A percentile compares a stretch with the other conserved stretches of the same genome.
These are phyloP conservation scores for Tinamus guttatus DNA, from an alignment of 2,113 vertebrate species.

Conservation along the genomic window DNA sequence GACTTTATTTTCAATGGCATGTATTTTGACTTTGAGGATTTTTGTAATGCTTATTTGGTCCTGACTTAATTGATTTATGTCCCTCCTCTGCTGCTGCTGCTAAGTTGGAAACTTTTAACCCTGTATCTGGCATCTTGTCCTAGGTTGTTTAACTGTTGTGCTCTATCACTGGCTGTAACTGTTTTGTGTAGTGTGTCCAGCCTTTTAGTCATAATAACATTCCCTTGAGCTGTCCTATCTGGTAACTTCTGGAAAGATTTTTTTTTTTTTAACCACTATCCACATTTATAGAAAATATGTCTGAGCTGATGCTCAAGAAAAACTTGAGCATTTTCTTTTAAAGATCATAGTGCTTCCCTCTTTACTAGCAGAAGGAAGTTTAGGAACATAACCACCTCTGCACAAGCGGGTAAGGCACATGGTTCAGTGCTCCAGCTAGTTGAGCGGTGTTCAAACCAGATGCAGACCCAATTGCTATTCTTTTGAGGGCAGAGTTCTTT, in stretches of 20 bases:
- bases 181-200: conserved; percentile 12
- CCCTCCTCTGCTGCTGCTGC: conserved; percentile 32
- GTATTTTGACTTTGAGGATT: conserved; percentile 20
- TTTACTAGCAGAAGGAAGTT: neutral
- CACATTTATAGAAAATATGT: neutral
- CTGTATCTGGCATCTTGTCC: conserved; percentile 43
- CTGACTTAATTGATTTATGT: conserved; percentile 52
- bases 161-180: conserved; percentile 51
- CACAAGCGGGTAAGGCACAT: neutral
- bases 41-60: conserved; percentile 44
- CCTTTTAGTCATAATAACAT: conserved; percentile 13
- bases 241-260: neutral
- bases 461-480: neutral
- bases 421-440: accelerated
- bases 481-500: neutral
- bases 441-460: neutral
- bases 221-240: neutral
- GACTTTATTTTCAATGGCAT: conserved; percentile 65
- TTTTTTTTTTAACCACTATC: neutral
- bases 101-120: conserved; percentile 58
- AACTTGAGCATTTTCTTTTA: neutral
- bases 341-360: neutral
- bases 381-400: neutral
- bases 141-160: conserved; percentile 57
- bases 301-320: neutral